These are phyloP conservation scores for Noctua pronuba DNA, from an alignment of 2,888 invertebrate species.

Conservation along the genomic window DNA sequence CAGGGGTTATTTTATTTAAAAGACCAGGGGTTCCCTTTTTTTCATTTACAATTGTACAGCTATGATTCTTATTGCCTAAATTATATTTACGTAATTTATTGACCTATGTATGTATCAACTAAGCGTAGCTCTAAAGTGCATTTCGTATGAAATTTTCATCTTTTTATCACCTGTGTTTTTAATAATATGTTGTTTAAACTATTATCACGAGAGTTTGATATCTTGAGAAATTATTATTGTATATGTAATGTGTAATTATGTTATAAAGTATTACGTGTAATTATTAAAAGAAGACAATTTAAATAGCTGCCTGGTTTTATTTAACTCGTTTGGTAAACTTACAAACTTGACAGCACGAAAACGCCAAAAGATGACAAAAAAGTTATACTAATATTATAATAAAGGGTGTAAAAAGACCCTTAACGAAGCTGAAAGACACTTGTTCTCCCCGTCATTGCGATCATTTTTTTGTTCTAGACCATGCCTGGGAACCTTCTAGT, in stretches of 20 bases:
- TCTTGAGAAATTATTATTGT: conserved; percentile 90
- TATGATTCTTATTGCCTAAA: conserved; percentile 85
- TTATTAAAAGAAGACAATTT: conserved; percentile 90
- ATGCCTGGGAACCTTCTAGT: too few species aligned
- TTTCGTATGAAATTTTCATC: conserved; percentile 85
- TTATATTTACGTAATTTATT: conserved; percentile 90
- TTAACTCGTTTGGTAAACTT: conserved; percentile 14
- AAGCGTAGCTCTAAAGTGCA: conserved; percentile 86
- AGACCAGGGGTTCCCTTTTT: conserved; percentile 69
- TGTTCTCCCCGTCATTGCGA: too few species aligned
- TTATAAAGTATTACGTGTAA: conserved; percentile 90
- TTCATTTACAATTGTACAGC: conserved; percentile 84
- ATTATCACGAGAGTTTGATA: conserved; percentile 87
- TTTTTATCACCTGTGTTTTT: conserved; percentile 85
- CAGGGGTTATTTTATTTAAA: conserved; percentile 67
- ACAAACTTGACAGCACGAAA: conserved; percentile 24
- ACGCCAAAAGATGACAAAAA: conserved; percentile 15
- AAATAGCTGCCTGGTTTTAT: conserved; percentile 77
- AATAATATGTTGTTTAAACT: conserved; percentile 86
- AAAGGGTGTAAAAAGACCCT: too few species aligned
- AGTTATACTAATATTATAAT: conserved; percentile 6
- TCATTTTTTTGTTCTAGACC: too few species aligned
- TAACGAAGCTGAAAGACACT: too few species aligned
- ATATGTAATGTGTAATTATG: conserved; percentile 90
- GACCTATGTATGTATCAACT: conserved; percentile 82